Evolutionary conservation across 2,797 vertebrate species (phyloP).

Genomic region (Botia kubotai): DNA sequence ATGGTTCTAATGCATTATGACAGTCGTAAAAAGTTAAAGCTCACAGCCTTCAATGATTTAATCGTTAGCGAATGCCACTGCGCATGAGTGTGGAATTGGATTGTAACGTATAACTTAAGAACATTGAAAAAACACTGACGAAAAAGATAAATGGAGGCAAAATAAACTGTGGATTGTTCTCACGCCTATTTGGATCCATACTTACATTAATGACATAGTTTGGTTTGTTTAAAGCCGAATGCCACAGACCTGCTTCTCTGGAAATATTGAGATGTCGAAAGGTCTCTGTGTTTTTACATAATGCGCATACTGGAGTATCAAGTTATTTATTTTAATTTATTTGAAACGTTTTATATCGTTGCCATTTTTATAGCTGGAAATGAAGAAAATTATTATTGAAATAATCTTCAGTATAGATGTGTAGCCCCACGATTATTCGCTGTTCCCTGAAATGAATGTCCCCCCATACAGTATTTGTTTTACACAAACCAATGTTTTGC

Average conservation of each 20-base stretch:
- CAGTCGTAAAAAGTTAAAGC: slow-evolving; percentile 76
- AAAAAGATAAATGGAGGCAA: background rate
- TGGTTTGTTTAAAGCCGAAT: slow-evolving; percentile 26
- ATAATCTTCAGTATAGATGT: background rate
- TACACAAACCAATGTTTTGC: background rate
- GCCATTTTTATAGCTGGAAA: slow-evolving; percentile 1
- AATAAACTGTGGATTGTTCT: slow-evolving; percentile 9
- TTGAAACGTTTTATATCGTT: slow-evolving; percentile 51
- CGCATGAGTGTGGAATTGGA: slow-evolving; percentile 69
- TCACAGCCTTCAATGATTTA: slow-evolving; percentile 86
- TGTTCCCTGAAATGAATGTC: too few relatives aligned
- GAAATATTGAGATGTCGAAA: slow-evolving; percentile 64
- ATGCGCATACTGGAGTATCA: slow-evolving; percentile 10
- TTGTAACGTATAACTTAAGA: too few relatives aligned
- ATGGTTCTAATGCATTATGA: slow-evolving; percentile 91
- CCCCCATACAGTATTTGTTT: background rate
- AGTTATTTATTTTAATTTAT: slow-evolving; percentile 65
- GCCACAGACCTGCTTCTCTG: slow-evolving; percentile 6
- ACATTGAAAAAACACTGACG: background rate
- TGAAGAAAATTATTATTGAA: background rate
- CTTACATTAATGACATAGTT: slow-evolving; percentile 3
- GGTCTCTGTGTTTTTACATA: slow-evolving; percentile 65
- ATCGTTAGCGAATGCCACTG: slow-evolving; percentile 89
- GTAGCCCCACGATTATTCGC: background rate
- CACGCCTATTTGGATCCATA: slow-evolving; percentile 13